Base-by-base conservation (phyloP, 2,797 vertebrate genomes). In the Parambassis ranga region DNA sequence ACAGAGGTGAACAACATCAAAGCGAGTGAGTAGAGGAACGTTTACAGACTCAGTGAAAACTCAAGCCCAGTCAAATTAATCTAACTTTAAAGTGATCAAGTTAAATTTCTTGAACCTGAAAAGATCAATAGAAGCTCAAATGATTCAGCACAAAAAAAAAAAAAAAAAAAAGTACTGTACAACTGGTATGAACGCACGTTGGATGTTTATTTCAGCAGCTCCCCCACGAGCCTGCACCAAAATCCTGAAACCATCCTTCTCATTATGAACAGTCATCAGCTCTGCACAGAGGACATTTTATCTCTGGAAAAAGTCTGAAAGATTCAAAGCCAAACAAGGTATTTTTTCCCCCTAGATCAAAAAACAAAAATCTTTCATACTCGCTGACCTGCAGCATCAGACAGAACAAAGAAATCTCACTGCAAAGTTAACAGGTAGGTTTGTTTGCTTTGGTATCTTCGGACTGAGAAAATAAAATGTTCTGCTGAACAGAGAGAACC, bases 151-250 rank as follows among this genome's bases (percentile, higher is more conserved):
- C n/a, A n/a, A n/a, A n/a, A n/a, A 49, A 27, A 8, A 3, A 15
- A 46, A 14, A 28, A 30, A n/a, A 18, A 41, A 2, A 39, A 27
- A 18, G 63, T 18, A 6, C 18, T 2, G 3, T 0, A 26, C 3
- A 15, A 39, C 10, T 13, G 30, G 24, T 28, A 26, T 61, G 32
- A 79, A 81, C 6, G 22, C 75, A 82, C 41, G 41, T 47, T 30
- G 62, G 68, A 75, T 80, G 56, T 90, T 89, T 89, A 89, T 87
- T 90, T 71, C 56, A 75, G 47, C 59, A 56, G 71, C 78, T 81
- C 74, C 67, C 41, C 70, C 23, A 18, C 10, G 11, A 82, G 61
- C 75, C 65, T 38, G 69, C 14, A 70, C 66, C 72, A 71, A 70
- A 80, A 65, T 38, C 56, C 22, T 58, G 5, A 76, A 62, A 55